Evolutionary conservation across 2,888 invertebrate species (phyloP).

Genomic region (Sinelater perroti): DNA sequence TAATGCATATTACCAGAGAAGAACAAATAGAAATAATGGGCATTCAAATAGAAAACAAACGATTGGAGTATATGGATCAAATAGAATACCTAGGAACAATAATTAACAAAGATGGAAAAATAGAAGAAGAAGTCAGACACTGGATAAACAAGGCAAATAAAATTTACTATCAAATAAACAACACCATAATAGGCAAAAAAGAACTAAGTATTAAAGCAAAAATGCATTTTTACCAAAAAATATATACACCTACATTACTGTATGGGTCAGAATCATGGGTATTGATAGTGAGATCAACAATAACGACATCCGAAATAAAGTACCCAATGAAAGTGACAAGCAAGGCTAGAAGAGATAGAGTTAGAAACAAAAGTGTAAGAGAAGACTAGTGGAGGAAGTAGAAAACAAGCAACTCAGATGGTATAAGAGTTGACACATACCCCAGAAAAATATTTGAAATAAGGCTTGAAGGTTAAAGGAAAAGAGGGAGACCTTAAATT

Average conservation of each 20-base stretch:
- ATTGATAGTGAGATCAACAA: no score
- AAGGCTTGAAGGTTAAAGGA: no score
- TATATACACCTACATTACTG: no score
- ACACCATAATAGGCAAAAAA: background rate
- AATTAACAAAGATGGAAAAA: background rate
- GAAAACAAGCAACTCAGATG: background rate
- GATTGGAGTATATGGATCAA: no score
- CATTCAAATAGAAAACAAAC: background rate
- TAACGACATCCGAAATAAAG: no score
- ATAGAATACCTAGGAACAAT: no score
- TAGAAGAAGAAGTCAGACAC: background rate
- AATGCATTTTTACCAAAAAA: no score
- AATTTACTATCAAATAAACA: background rate
- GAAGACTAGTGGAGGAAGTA: background rate
- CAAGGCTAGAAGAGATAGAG: background rate
- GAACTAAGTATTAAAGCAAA: no score
- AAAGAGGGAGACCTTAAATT: no score
- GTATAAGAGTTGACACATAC: background rate
- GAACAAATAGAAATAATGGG: background rate
- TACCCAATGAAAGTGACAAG: background rate
- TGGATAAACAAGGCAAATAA: background rate
- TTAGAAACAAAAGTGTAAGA: background rate
- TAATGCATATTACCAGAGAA: background rate
- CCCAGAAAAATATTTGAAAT: background rate
- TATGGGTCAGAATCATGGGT: no score